A percentile compares a stretch with the other conserved stretches of the same genome.
Conservation (phyloP, 2,113 vertebrate genomes). For the Spilogale gracilis region DNA sequence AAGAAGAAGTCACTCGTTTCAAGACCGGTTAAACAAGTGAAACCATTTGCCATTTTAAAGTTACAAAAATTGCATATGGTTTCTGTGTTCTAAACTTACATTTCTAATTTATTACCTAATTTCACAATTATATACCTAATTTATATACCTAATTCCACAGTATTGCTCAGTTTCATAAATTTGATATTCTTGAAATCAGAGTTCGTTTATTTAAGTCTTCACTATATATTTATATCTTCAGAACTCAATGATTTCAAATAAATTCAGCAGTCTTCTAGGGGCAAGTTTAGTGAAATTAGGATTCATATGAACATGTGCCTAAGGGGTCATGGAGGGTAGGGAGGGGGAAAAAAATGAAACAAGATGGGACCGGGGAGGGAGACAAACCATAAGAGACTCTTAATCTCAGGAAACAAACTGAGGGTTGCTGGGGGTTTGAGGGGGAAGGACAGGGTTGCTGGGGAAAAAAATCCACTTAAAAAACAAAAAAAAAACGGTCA, state of each 20-base stretch:
- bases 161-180: background rate
- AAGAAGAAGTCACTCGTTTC: constrained; percentile 4
- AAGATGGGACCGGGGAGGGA: no score
- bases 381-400: no score
- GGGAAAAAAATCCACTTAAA: no score
- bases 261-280: constrained; percentile 18
- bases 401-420: no score
- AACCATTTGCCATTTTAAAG: constrained; percentile 1
- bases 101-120: constrained; percentile 2
- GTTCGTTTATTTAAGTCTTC: constrained; percentile 28
- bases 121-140: no score
- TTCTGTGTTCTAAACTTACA: constrained; percentile 5
- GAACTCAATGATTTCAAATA: constrained; percentile 46
- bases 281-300: background rate
- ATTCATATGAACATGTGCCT: constrained; percentile 15
- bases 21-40: background rate
- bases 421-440: no score
- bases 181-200: background rate
- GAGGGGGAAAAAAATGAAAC: no score
- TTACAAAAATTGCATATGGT: background rate
- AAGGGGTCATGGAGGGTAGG: background rate
- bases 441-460: no score
- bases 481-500: constrained; percentile 1
- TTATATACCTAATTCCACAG: background rate
- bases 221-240: background rate